phyloP scores from a whole-genome alignment of 2,888 invertebrate genomes.

The Heliconius ethilla region DNA sequence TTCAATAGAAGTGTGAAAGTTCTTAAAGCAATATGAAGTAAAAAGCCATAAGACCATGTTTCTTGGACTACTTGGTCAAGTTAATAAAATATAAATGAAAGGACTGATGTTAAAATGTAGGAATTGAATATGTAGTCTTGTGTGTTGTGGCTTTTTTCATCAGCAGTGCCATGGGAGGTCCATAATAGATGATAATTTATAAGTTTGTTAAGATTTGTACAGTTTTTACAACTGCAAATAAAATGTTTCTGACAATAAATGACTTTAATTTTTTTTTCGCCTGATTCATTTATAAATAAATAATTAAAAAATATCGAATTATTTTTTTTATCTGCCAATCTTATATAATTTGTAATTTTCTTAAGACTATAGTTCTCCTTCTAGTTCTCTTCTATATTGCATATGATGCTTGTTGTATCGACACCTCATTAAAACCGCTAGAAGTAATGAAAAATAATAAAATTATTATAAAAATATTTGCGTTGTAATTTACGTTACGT shows the following conservation, averaged over 20 bases:
- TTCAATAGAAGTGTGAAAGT: slow-evolving; percentile 38
- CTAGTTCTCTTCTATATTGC: neutral
- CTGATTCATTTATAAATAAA: neutral
- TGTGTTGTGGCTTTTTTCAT: slow-evolving; percentile 53
- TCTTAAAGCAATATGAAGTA: slow-evolving; percentile 46
- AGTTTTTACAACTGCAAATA: slow-evolving; percentile 83
- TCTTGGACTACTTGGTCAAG: slow-evolving; percentile 36
- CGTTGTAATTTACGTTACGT: neutral
- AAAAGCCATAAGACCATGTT: slow-evolving; percentile 45
- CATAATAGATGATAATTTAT: slow-evolving; percentile 79
- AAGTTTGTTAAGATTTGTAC: slow-evolving; percentile 83
- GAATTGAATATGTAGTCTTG: slow-evolving; percentile 47
- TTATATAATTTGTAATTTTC: too few relatives aligned
- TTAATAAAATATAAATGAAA: slow-evolving; percentile 44
- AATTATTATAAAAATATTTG: neutral
- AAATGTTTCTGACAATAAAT: slow-evolving; percentile 75
- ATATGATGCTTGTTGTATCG: neutral
- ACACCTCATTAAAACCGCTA: neutral
- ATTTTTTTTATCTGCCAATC: too few relatives aligned
- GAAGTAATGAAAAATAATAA: too few relatives aligned
- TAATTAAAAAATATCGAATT: neutral
- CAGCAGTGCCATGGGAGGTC: slow-evolving; percentile 81
- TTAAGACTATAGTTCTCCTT: neutral
- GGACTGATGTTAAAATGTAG: slow-evolving; percentile 60
- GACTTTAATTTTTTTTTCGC: slow-evolving; percentile 53